Conservation (phyloP, 2,113 vertebrate genomes). For the Antidorcas marsupialis region DNA sequence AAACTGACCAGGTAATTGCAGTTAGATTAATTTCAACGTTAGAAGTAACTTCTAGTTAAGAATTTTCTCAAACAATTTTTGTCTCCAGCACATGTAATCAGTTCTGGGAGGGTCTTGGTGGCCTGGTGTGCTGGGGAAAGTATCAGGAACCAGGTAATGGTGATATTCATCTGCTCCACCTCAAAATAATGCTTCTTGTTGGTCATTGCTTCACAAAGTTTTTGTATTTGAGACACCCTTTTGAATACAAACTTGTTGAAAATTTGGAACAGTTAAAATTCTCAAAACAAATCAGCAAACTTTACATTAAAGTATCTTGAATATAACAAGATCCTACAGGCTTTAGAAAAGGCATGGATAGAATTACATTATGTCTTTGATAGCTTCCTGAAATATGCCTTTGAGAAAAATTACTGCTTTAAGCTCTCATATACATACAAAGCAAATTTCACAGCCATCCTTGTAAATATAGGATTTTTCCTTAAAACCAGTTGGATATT, state of each 20-base stretch:
- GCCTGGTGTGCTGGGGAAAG: background rate
- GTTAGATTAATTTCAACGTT: background rate
- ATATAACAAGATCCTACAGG: background rate
- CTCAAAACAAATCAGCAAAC: conserved; percentile 2
- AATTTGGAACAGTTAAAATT: background rate
- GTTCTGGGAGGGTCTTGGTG: background rate
- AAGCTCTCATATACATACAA: background rate
- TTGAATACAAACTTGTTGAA: background rate
- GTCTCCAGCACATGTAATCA: background rate
- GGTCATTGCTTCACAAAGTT: background rate
- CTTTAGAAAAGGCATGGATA: background rate
- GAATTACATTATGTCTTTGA: background rate
- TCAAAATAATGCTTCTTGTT: background rate
- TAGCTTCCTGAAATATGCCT: background rate
- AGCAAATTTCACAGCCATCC: background rate
- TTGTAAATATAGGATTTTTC: background rate
- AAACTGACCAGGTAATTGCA: background rate
- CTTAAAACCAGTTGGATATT: background rate
- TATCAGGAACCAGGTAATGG: background rate
- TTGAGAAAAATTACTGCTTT: background rate
- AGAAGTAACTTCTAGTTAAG: background rate
- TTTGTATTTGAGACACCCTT: background rate
- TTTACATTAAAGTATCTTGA: background rate
- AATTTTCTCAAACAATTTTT: background rate
- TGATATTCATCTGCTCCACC: background rate